Base-by-base conservation (phyloP, 1,140 invertebrate genomes). In the Drosophila biarmipes region DNA sequence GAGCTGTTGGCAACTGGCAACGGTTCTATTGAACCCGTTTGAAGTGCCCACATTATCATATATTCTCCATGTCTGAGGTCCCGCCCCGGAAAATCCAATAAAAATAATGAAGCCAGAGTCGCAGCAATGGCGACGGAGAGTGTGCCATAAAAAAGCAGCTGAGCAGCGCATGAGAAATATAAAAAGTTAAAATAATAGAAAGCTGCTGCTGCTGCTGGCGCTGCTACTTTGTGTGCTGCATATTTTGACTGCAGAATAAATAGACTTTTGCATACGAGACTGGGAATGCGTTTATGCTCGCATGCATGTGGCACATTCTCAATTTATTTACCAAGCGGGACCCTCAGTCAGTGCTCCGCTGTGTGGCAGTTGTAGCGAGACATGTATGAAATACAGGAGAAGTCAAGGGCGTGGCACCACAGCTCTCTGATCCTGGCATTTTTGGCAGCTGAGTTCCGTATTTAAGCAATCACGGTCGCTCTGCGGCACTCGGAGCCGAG, bases 111-210 rank as follows among this genome's bases (percentile, higher is more conserved):
- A 82, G 82, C 68, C 45, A 48, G 52, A 86, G 77, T 61, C 63
- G 3, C 15, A 42, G 57, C 66, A 80, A 80, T 71, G 67, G 55
- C 78, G 69, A 58, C 53, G 59, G 8, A 42, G 52, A 55, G 71
- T 66, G 59, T 27, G 61, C 61, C 80, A 85, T 80, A 80, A 85
- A 84, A 74, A 82, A 87, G 37, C 54, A 74, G 63, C 68, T 69
- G 58, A 73, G 52, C 55, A 43, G 45, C 45, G 29, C 29, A 58
- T 46, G 67, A 63, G 35, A 58, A 55, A 40, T 56, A 64, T 62
- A 68, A 82, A 67, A 78, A 76, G 71, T 62, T 89, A 87, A 87
- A 82, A 87, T 81, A 87, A 87, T 87, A 82, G 82, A 86, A 81
- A 86, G 74, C 69, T 87, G 82, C 63, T 54, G 54, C 31, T 52